These are phyloP conservation scores for Apocheima hispidaria DNA, from an alignment of 2,888 invertebrate species.

Conservation along the genomic window DNA sequence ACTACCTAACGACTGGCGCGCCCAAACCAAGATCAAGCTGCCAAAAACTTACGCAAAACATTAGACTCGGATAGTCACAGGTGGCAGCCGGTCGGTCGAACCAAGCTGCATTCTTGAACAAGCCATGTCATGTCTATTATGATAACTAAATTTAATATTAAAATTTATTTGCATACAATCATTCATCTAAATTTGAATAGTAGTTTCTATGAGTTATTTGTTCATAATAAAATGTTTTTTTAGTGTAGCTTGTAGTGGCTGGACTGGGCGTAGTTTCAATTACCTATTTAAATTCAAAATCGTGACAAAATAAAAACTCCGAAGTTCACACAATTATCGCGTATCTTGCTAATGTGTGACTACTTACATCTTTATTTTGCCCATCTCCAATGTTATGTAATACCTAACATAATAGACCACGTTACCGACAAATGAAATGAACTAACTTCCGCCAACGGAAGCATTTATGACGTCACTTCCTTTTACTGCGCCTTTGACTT, in stretches of 20 bases:
- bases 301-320: constrained; percentile 13
- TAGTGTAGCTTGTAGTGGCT: background rate
- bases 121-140: constrained; percentile 34
- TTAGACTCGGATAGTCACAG: background rate
- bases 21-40: constrained; percentile 5
- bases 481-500: constrained; percentile 31
- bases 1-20: background rate
- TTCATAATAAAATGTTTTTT: background rate
- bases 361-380: background rate
- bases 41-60: constrained; percentile 16
- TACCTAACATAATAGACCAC: constrained; percentile 24
- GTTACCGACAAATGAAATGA: constrained; percentile 42
- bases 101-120: constrained; percentile 26
- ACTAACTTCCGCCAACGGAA: constrained; percentile 55
- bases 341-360: background rate
- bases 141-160: constrained; percentile 30
- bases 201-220: constrained; percentile 25
- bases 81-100: constrained; percentile 9
- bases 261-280: too few relatives aligned
- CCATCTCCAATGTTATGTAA: constrained; percentile 25
- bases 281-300: too few relatives aligned
- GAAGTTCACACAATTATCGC: constrained; percentile 16
- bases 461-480: constrained; percentile 51
- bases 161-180: constrained; percentile 35
- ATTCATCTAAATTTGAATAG: constrained; percentile 22